A percentile compares a stretch with the other conserved stretches of the same genome.
These are phyloP conservation scores for Sminthurinus aureus DNA, from an alignment of 2,888 invertebrate species.

Conservation along the genomic window DNA sequence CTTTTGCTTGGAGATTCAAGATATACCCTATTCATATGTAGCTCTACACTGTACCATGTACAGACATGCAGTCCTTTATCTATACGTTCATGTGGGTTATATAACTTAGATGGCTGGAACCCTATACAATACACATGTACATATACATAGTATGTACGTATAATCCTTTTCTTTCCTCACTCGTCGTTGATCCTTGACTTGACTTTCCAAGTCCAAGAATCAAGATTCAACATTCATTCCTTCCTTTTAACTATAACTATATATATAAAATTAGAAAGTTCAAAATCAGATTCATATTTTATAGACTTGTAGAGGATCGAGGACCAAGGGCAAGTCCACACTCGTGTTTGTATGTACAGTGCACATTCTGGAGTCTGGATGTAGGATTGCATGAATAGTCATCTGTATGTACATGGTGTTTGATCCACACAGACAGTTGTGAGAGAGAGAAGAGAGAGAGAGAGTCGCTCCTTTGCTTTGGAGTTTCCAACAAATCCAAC, in stretches of 20 bases:
- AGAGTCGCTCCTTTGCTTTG: too few relatives aligned
- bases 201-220: neutral
- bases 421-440: neutral
- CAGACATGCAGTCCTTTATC: too few relatives aligned
- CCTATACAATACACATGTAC: neutral
- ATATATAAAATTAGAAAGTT: conserved; percentile 9
- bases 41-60: neutral
- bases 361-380: neutral
- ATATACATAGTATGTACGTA: neutral
- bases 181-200: neutral
- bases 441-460: neutral
- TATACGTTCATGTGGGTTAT: too few relatives aligned
- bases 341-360: neutral
- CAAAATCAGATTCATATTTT: conserved; percentile 18
- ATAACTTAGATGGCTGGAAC: too few relatives aligned
- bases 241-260: neutral
- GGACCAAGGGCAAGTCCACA: neutral
- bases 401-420: too few relatives aligned
- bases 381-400: neutral
- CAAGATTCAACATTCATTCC: neutral
- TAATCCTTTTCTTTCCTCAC: neutral
- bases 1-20: neutral
- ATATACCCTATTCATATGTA: neutral
- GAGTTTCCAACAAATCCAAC: neutral
- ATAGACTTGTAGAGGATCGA: neutral